Percentiles rank a stretch among this genome's conserved stretches.
Conservation (phyloP, 2,797 vertebrate genomes). For the Acridotheres tristis region DNA sequence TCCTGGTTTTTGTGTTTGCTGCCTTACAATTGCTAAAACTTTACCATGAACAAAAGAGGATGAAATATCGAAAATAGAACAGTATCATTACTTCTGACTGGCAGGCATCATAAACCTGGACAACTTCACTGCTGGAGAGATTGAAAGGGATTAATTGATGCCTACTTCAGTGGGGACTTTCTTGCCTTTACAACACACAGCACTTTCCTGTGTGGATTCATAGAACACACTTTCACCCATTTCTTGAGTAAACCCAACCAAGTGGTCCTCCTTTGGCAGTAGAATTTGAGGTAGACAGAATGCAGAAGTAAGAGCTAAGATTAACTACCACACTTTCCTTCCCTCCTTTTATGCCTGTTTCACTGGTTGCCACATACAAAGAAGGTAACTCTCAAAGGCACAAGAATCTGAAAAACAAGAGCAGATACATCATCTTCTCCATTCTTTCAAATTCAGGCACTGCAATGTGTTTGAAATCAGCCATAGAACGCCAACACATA, state of each 20-base stretch:
- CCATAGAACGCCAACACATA: neutral
- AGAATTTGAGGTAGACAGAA: neutral
- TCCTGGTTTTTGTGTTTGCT: neutral
- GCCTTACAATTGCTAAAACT: neutral
- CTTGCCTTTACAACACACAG: neutral
- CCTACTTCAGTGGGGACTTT: neutral
- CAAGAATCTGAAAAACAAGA: neutral
- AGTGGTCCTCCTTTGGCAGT: neutral
- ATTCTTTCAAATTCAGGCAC: neutral
- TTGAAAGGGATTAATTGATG: neutral
- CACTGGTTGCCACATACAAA: neutral
- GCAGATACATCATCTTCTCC: rapidly evolving
- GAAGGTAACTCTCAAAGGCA: neutral
- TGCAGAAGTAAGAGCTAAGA: neutral
- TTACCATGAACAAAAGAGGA: neutral
- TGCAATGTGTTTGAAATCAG: neutral
- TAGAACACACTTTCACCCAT: neutral
- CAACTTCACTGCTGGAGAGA: neutral
- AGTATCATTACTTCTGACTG: neutral
- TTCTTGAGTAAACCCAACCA: neutral
- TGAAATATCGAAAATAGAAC: neutral
- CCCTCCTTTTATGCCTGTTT: neutral
- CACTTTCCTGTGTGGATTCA: neutral
- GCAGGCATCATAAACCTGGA: neutral
- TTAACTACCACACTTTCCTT: neutral